Evolutionary conservation across 2,113 vertebrate genomes (phyloP).

Genomic region (Vulpes lagopus): DNA sequence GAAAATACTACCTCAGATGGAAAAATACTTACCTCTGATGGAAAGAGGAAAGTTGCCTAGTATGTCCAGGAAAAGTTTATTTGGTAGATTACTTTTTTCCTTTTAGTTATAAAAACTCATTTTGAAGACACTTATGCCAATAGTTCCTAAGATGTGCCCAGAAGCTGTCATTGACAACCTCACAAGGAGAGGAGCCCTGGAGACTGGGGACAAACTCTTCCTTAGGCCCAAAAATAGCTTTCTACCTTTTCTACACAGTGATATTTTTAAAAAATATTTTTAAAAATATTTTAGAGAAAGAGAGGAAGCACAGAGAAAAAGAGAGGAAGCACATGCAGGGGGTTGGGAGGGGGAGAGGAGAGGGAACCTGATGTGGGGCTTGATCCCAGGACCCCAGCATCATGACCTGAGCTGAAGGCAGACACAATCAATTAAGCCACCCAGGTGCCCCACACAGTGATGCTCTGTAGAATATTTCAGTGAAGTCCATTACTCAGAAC

Average conservation of each 20-base stretch:
- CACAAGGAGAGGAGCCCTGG: neutral
- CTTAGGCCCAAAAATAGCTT: neutral
- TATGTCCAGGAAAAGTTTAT: neutral
- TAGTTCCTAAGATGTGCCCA: neutral
- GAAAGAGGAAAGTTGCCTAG: neutral
- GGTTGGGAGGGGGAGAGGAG: neutral
- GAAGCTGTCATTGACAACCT: neutral
- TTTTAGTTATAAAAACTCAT: constrained; percentile 5
- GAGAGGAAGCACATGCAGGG: neutral
- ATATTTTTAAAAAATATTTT: neutral
- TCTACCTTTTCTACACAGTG: neutral
- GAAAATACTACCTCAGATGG: constrained; percentile 9
- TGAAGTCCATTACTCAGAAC: neutral
- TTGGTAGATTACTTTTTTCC: constrained; percentile 8
- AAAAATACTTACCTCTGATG: neutral
- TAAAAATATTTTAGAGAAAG: neutral
- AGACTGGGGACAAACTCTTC: neutral
- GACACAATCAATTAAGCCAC: neutral
- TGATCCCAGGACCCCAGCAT: neutral
- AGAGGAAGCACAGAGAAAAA: neutral
- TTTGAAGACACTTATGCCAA: neutral
- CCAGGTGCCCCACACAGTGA: neutral
- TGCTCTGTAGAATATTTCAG: neutral
- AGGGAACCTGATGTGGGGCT: neutral
- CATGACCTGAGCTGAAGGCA: neutral